Conservation (phyloP, 2,113 vertebrate genomes). For the Urocynchramus pylzowi region DNA sequence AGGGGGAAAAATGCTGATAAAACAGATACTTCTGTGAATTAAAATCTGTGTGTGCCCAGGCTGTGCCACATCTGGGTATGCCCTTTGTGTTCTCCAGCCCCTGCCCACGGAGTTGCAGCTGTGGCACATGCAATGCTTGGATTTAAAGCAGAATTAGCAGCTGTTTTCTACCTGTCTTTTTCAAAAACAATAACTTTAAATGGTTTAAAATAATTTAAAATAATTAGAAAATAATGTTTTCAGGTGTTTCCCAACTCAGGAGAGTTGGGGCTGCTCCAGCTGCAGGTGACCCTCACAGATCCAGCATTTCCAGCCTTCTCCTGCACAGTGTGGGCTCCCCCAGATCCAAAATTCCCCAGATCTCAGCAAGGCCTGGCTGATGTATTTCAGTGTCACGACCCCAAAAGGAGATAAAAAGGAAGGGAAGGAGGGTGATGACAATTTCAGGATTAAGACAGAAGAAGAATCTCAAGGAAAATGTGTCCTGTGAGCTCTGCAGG, state of each 20-base stretch:
- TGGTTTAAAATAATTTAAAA: not conserved
- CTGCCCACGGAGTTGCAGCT: fast-evolving
- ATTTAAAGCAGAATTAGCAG: not conserved
- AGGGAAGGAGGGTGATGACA: not conserved
- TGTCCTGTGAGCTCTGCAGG: not conserved
- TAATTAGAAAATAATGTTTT: not conserved
- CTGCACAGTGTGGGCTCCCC: not conserved
- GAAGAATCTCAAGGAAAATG: not conserved
- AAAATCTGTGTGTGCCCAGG: not conserved
- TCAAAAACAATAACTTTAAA: not conserved
- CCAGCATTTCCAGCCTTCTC: not conserved
- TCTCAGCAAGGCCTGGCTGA: not conserved
- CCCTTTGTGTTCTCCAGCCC: not conserved
- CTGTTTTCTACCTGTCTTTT: not conserved
- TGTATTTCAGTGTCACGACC: not conserved
- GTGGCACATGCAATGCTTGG: not conserved
- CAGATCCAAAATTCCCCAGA: fast-evolving
- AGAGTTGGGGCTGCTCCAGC: not conserved
- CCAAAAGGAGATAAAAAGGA: not conserved
- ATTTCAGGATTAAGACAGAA: not conserved
- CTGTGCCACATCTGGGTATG: not conserved
- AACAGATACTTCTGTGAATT: not conserved
- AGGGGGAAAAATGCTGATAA: not conserved
- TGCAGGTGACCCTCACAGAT: not conserved
- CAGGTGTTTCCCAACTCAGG: not conserved